These are phyloP conservation scores for Mesitornis unicolor DNA, from an alignment of 2,113 vertebrate genomes.

Conservation along the genomic window DNA sequence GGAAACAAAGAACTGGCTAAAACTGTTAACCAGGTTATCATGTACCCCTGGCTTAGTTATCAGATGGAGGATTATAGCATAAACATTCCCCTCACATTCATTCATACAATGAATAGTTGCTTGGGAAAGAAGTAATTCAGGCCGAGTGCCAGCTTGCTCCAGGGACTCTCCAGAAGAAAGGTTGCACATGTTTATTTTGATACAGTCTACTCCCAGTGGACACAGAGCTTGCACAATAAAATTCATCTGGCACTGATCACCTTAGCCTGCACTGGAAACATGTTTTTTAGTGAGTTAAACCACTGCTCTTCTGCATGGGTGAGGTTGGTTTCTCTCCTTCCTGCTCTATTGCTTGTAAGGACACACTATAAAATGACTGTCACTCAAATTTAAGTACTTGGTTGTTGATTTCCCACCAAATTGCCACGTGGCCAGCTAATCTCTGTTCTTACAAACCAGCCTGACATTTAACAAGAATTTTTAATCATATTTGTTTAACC, in stretches of 20 bases:
- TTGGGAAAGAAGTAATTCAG: background rate
- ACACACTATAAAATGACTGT: background rate
- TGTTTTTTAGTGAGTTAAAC: background rate
- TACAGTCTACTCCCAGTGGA: background rate
- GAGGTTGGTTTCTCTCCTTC: background rate
- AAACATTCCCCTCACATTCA: background rate
- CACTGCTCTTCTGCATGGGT: background rate
- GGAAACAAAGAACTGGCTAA: background rate
- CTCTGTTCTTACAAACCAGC: background rate
- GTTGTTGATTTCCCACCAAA: background rate
- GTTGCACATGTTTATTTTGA: slow-evolving; percentile 46
- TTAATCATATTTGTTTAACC: background rate
- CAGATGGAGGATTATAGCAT: background rate
- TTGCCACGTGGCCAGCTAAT: background rate
- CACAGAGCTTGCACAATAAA: background rate
- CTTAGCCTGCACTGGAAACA: background rate
- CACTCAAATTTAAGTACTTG: background rate
- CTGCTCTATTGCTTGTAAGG: background rate
- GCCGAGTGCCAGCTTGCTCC: background rate
- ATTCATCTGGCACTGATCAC: background rate
- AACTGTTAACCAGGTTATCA: background rate
- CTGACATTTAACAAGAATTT: background rate
- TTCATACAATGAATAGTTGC: slow-evolving; percentile 13
- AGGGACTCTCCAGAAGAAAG: slow-evolving; percentile 30
- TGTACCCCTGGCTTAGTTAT: background rate